A percentile compares a stretch with the other conserved stretches of the same genome.
phyloP scores from a whole-genome alignment of 1,140 invertebrate genomes.

The Drosophila oshimai region DNA sequence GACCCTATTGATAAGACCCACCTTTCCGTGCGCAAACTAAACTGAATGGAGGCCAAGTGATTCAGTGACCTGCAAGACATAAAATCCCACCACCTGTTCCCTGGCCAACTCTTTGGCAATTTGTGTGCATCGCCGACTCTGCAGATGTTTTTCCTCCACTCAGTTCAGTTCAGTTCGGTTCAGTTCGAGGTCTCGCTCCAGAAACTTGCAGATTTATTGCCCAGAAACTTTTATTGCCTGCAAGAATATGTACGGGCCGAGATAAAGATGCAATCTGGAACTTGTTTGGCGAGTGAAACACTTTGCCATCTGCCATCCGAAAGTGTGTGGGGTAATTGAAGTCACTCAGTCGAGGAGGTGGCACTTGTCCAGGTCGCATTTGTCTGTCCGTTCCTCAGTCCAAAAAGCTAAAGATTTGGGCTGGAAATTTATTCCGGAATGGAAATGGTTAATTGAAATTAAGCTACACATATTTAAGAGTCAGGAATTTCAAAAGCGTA shows the following conservation, averaged over 20 bases:
- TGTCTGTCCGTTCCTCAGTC: neutral
- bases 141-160: slow-evolving; percentile 57
- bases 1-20: slow-evolving; percentile 45
- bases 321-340: slow-evolving; percentile 47
- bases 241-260: slow-evolving; percentile 69
- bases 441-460: slow-evolving; percentile 1
- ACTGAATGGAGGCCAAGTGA: slow-evolving; percentile 66
- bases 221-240: slow-evolving; percentile 78
- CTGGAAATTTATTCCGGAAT: neutral
- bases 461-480: neutral
- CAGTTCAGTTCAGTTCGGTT: no score
- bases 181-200: slow-evolving; percentile 63
- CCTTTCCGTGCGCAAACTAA: neutral
- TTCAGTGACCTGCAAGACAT: slow-evolving; percentile 71
- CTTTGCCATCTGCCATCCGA: slow-evolving; percentile 58
- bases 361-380: slow-evolving; percentile 22
- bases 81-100: slow-evolving; percentile 61
- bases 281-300: slow-evolving; percentile 66
- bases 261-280: slow-evolving; percentile 77
- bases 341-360: slow-evolving; percentile 32
- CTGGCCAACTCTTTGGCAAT: slow-evolving; percentile 63
- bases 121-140: slow-evolving; percentile 59
- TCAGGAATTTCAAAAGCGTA: no score
- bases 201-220: slow-evolving; percentile 80
- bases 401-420: no score